Base-by-base conservation (phyloP, 2,113 vertebrate species). In the Crotalus helleri region DNA sequence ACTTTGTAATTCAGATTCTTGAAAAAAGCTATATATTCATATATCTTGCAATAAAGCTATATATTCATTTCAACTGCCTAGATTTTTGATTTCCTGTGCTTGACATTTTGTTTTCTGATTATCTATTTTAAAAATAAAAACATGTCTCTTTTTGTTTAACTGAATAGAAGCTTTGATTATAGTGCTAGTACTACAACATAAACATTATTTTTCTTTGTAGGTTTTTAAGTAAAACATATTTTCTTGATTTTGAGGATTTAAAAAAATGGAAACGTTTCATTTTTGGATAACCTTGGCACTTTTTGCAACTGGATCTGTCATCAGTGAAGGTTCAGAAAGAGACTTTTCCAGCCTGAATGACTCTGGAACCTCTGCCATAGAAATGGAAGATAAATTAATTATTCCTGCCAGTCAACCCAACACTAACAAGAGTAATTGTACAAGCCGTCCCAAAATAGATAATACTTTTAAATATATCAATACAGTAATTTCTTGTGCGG, bases 381-480 rank as follows among this genome's bases (percentile, higher is more conserved):
- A 96, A 87, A 97, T 95, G 0, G 97, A 98, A 55, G 91, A 96
- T 94, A 96, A 92, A 89, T 64, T 96, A 17, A 92, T 96, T 11
- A 95, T 96, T 19, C 97, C 97, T 92, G 97, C 97, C 26, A 96
- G 94, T 3, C 96, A 61, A 58, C 97, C 97, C 81, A 95, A 94
- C 0, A 96, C 96, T 5, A 95, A 95, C 93, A 95, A 96, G 69
- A 93, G 17, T 93, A 96, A 95, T 26, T 99, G 99, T 89, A 57
- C 87, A 5, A 94, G 90, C 24, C 44, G 10, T 29, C 98, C 98
- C 1, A 97, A 97, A 92, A 98, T 99, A 12, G 98, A 92, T 0
- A 59, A 85, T 44, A 98, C 97, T 91, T 99, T 99, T 96, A 99
- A 98, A 96, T 99, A 99, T 97, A 99, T 99, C 94, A 99, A 99